Percentiles rank a stretch among this genome's conserved stretches.
phyloP scores from a whole-genome alignment of 2,113 vertebrate species.

The Thermophis baileyi region DNA sequence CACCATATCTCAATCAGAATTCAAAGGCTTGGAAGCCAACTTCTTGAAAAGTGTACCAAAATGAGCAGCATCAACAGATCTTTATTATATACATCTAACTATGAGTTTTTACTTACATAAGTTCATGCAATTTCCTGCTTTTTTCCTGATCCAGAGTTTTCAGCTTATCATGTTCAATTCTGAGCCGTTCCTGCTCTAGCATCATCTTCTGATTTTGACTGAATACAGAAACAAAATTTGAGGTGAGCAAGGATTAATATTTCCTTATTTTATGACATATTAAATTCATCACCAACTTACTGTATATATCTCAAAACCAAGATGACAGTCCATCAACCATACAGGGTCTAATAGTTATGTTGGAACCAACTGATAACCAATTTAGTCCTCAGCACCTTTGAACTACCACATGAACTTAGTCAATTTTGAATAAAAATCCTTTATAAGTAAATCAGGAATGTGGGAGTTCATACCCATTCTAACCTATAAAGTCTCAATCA shows the following conservation, averaged over 20 bases:
- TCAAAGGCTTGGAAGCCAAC: neutral
- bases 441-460: no score
- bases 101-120: slow-evolving; percentile 76
- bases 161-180: slow-evolving; percentile 89
- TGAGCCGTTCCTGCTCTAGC: slow-evolving; percentile 88
- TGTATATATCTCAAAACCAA: neutral
- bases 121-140: slow-evolving; percentile 88
- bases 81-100: neutral
- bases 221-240: slow-evolving; percentile 27
- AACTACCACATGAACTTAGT: no score
- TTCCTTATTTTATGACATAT: neutral
- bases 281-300: neutral
- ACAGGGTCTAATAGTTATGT: no score
- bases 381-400: neutral
- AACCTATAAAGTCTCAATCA: no score
- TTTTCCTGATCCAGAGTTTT: slow-evolving; percentile 89
- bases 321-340: neutral
- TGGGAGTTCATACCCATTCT: no score
- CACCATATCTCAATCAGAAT: neutral
- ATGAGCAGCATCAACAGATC: neutral
- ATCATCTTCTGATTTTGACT: slow-evolving; percentile 94
- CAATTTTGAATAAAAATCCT: no score
- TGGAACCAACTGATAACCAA: neutral
- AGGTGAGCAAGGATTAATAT: neutral
- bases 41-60: neutral